Base-by-base conservation (phyloP, 2,113 vertebrate species). In the Picathartes gymnocephalus region DNA sequence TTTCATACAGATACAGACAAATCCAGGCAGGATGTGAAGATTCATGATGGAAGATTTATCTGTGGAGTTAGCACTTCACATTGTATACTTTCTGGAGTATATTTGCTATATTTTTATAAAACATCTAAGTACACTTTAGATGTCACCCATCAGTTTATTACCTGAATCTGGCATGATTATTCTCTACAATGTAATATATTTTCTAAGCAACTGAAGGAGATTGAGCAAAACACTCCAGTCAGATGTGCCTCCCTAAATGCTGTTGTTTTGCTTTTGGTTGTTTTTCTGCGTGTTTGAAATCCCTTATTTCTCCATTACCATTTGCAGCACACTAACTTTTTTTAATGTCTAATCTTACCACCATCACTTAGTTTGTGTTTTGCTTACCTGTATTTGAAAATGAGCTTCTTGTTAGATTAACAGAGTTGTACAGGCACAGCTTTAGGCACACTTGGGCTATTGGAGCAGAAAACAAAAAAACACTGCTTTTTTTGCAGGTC, bases 331-430 rank as follows among this genome's bases (percentile, higher is more conserved):
- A 2, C 24, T 40, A 73, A 42, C 15, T 21, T 66, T 70, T 48
- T 44, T 81, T 76, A 45, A 23, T 87, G 73, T 83, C 79, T 88
- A 25, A 53, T 92, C 90, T 88, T 81, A 45, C 60, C 23, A 33
- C 0, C 1, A 28, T 60, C 14, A 4, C 47, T 58, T 61, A 44
- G 57, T 69, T 27, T 86, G 30, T 48, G 10, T 77, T 74, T 74
- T 95, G 53, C 76, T 88, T 81, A 93, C 82, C 88, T 93, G 60
- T 50, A 93, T 62, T 40, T 68, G 76, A 86, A 95, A 93, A 81
- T 27, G 24, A 78, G 48, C 1, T 4, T 47, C 50, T 24, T 87
- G 50, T 77, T 88, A 68, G 76, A 86, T 54, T 62, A 56, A 10
- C 1, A 1, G 17, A 40, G 22, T 56, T 81, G 42, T 80, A 44